These are phyloP conservation scores for Drosophila sechellia DNA, from an alignment of 1,140 invertebrate species.

Conservation along the genomic window DNA sequence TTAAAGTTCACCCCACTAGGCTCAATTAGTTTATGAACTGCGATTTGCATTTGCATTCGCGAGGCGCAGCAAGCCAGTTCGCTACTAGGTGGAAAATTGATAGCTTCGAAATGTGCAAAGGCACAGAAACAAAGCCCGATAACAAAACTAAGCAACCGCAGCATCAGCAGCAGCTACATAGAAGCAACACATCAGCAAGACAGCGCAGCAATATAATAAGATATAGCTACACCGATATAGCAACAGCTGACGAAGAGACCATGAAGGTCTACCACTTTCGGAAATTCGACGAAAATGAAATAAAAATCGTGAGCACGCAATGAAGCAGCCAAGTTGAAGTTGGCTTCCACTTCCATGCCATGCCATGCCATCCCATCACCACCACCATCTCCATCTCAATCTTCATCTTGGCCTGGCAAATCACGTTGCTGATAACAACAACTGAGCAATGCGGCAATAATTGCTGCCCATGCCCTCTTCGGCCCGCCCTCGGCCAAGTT, in stretches of 20 bases:
- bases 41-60: slow-evolving; percentile 24
- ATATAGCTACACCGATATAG: not conserved
- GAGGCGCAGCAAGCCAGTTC: slow-evolving; percentile 57
- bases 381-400: slow-evolving; percentile 33
- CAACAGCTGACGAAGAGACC: slow-evolving; percentile 57
- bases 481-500: slow-evolving; percentile 30
- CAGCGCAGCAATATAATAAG: slow-evolving; percentile 8
- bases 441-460: slow-evolving; percentile 79
- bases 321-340: slow-evolving; percentile 51
- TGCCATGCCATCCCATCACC: slow-evolving; percentile 5
- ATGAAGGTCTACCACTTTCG: slow-evolving; percentile 82
- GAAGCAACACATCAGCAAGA: slow-evolving; percentile 4
- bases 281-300: slow-evolving; percentile 73
- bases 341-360: slow-evolving; percentile 42
- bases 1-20: slow-evolving; percentile 40
- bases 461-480: slow-evolving; percentile 46
- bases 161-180: slow-evolving; percentile 27
- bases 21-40: slow-evolving; percentile 59
- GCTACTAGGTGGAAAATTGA: slow-evolving; percentile 76
- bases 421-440: slow-evolving; percentile 80
- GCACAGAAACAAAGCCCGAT: slow-evolving; percentile 50
- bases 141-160: slow-evolving; percentile 63
- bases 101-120: slow-evolving; percentile 55
- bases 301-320: slow-evolving; percentile 60
- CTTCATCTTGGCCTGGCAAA: slow-evolving; percentile 60